Base-by-base conservation (phyloP, 1,140 invertebrate genomes). In the Drosophila ficusphila region DNA sequence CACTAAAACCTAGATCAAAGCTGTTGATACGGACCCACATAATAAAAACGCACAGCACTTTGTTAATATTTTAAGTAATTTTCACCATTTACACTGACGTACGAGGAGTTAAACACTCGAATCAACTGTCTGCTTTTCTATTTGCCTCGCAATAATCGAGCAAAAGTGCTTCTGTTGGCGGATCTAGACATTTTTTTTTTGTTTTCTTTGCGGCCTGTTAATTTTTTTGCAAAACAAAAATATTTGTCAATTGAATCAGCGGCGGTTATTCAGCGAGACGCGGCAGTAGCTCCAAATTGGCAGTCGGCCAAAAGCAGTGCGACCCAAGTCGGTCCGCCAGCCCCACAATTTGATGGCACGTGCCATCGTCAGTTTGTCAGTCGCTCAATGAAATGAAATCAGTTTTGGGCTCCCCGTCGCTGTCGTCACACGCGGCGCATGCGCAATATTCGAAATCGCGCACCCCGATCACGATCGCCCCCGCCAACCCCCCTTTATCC, bases 301-400 rank as follows among this genome's bases (percentile, higher is more conserved):
- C 56, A 46, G 31, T 41, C 47, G 16, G 27, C 68, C 68, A 72
- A 72, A 72, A 52, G 60, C 29, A 61, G 67, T 54, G 25, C 31
- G 16, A 18, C 18, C 64, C 62, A 56, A 42, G 64, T 21, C 11
- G 38, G 57, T 25, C 9, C 8, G n/a, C n/a, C n/a, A n/a, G n/a
- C n/a, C 27, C 23, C 12, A 21, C 7, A 38, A 44, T 46, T 52
- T 44, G 51, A 23, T 62, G 79, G 79, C 79, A 83, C 81, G 79
- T 83, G 79, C 76, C 76, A 34, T 39, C 56, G n/a, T 31, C 29
- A 47, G 21, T 34, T 42, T 23, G 49, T 67, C 61, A 70, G 25
- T 54, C 62, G 33, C 23, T 47, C 62, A 52, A 7, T 62, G 27
- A 16, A 8, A 18, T 56, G n/a, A n/a, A n/a, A n/a, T 56, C n/a